phyloP scores from a whole-genome alignment of 2,888 invertebrate genomes.

The Drosophila robusta region DNA sequence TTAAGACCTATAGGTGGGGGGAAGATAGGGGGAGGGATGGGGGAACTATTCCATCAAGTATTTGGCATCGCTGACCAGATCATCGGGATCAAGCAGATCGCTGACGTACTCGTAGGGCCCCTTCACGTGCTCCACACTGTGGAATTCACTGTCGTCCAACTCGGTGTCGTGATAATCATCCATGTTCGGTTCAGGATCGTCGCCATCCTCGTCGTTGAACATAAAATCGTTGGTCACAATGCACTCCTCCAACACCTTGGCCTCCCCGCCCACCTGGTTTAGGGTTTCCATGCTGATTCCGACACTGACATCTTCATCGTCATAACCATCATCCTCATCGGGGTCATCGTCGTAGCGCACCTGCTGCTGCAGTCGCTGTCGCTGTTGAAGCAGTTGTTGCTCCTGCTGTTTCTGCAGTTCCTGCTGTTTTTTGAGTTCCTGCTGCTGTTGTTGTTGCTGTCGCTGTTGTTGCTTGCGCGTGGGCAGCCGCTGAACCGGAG shows the following conservation, averaged over 20 bases:
- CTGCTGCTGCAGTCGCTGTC: constrained; percentile 6
- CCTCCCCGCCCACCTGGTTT: constrained; percentile 37
- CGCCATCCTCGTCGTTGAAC: constrained; percentile 61
- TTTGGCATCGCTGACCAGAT: constrained; percentile 60
- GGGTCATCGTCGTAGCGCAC: constrained; percentile 7
- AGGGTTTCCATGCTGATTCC: constrained; percentile 28
- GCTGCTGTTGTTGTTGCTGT: not conserved
- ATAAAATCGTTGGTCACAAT: constrained; percentile 77
- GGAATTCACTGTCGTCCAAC: constrained; percentile 57
- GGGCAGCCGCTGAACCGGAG: constrained; percentile 13
- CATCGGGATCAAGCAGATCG: constrained; percentile 53
- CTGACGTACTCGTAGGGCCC: constrained; percentile 53
- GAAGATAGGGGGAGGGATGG: not conserved
- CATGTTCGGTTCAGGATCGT: constrained; percentile 29
- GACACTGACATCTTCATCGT: constrained; percentile 28
- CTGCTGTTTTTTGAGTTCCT: not conserved
- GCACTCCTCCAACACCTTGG: constrained; percentile 72
- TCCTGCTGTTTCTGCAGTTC: constrained; percentile 1
- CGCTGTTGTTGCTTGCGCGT: constrained; percentile 31
- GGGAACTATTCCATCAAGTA: constrained; percentile 53
- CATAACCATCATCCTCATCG: constrained; percentile 31
- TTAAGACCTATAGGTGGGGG: constrained; percentile 11
- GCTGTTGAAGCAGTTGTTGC: not conserved
- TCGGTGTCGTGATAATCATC: constrained; percentile 43
- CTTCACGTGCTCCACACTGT: constrained; percentile 43